phyloP scores from a whole-genome alignment of 2,888 invertebrate species.

The Drosophila anceps region DNA sequence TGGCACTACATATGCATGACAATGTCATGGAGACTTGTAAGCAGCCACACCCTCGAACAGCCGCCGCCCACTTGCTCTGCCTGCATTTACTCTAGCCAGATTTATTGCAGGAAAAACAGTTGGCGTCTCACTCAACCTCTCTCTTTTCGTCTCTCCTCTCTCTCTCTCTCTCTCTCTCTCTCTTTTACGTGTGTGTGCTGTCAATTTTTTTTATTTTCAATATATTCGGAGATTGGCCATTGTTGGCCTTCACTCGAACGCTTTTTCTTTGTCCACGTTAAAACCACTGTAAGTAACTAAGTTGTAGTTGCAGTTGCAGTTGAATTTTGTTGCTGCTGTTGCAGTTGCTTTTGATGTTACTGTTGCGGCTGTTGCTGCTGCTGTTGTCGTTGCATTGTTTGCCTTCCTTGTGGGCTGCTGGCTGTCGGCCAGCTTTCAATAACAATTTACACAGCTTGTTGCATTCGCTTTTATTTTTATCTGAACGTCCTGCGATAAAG shows the following conservation, averaged over 20 bases:
- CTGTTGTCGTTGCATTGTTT: constrained; percentile 43
- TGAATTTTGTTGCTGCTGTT: constrained; percentile 9
- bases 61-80: constrained; percentile 13
- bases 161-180: background rate
- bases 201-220: constrained; percentile 28
- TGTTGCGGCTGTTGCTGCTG: constrained; percentile 24
- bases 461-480: constrained; percentile 31
- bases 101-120: constrained; percentile 55
- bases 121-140: background rate
- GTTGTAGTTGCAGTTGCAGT: constrained; percentile 55
- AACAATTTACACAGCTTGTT: constrained; percentile 66
- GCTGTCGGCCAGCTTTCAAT: constrained; percentile 46
- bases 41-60: constrained; percentile 43
- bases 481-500: constrained; percentile 22
- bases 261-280: constrained; percentile 57
- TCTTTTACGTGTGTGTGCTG: background rate
- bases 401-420: constrained; percentile 22
- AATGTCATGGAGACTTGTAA: constrained; percentile 80
- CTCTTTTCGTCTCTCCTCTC: background rate
- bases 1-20: constrained; percentile 74
- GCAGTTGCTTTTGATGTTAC: background rate
- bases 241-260: constrained; percentile 61
- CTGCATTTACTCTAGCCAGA: constrained; percentile 63
- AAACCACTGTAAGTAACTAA: constrained; percentile 76
- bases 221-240: constrained; percentile 67